Percentiles rank a stretch among this genome's conserved stretches.
phyloP scores from a whole-genome alignment of 2,888 invertebrate species.

The Drosophila kanekoi region DNA sequence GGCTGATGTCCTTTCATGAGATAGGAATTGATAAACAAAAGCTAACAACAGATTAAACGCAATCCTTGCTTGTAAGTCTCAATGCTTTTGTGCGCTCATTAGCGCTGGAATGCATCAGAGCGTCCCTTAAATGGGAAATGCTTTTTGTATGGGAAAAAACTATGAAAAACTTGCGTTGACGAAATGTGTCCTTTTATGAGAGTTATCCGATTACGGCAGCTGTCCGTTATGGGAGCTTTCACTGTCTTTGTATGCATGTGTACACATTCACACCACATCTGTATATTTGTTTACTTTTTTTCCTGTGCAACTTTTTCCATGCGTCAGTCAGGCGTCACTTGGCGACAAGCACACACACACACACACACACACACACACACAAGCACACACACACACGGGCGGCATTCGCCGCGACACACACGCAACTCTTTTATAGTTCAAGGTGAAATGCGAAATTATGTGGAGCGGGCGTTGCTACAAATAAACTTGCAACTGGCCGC shows the following conservation, averaged over 20 bases:
- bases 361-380: constrained; percentile 23
- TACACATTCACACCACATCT: constrained; percentile 11
- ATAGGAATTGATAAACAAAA: no score
- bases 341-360: constrained; percentile 21
- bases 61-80: no score
- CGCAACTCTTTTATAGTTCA: constrained; percentile 76
- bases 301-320: constrained; percentile 53
- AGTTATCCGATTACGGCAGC: no score
- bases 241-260: background rate
- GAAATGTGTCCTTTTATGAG: no score
- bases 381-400: constrained; percentile 18
- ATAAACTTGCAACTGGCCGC: constrained; percentile 54
- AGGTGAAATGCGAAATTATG: constrained; percentile 78
- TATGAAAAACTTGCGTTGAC: no score
- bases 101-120: no score
- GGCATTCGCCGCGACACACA: constrained; percentile 5
- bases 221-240: no score
- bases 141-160: no score
- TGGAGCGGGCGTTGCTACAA: constrained; percentile 48
- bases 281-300: constrained; percentile 32
- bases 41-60: no score
- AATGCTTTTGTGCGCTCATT: no score
- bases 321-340: constrained; percentile 66
- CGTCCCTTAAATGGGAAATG: no score
- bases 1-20: no score